Evolutionary conservation across 1,140 invertebrate genomes (phyloP).

Genomic region (Hydropsyche tenuis): DNA sequence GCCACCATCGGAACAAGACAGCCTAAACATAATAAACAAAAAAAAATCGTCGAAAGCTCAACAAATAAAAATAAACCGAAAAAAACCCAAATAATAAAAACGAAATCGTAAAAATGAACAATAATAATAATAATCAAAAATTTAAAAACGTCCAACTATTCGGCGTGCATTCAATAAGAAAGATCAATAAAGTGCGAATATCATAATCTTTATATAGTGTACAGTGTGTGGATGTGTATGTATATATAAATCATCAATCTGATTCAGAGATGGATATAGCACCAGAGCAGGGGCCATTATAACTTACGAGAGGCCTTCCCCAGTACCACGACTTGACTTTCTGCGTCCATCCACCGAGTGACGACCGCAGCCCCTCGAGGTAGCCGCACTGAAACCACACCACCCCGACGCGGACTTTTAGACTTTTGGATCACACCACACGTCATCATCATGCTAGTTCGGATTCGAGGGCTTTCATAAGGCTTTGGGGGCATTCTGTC

Average conservation of each 20-base stretch:
- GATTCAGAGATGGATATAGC: constrained; percentile 1
- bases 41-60: constrained; percentile 6
- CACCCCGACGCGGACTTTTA: constrained; percentile 51
- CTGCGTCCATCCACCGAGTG: constrained; percentile 90
- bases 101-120: background rate
- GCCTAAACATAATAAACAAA: constrained; percentile 2
- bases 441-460: background rate
- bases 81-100: background rate
- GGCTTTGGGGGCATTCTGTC: no score
- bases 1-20: constrained; percentile 8
- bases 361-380: constrained; percentile 88
- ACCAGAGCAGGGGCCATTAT: constrained; percentile 46
- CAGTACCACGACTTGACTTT: constrained; percentile 94
- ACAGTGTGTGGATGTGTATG: constrained; percentile 13
- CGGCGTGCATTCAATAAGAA: constrained; percentile 48
- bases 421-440: constrained; percentile 12
- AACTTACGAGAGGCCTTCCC: constrained; percentile 93
- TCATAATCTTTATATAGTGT: background rate
- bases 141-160: constrained; percentile 46
- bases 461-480: no score
- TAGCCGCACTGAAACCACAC: constrained; percentile 80
- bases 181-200: constrained; percentile 18
- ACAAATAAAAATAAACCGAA: constrained; percentile 23
- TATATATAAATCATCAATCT: background rate
- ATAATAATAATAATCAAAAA: constrained; percentile 15